phyloP scores from a whole-genome alignment of 2,797 vertebrate species.

The Mycteria americana region DNA sequence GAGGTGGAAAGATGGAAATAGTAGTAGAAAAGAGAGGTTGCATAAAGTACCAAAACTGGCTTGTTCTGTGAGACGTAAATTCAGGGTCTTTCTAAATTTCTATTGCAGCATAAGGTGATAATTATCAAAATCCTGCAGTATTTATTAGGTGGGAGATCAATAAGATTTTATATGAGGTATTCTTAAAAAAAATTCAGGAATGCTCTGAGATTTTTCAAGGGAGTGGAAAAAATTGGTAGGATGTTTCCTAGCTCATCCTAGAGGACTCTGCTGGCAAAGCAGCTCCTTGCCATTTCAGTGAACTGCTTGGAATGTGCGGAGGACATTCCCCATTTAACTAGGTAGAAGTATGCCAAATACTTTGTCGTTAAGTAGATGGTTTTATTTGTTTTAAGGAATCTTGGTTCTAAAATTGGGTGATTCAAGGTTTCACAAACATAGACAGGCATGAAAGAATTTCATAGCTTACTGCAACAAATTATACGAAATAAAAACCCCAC shows the following conservation, averaged over 20 bases:
- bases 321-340: not conserved
- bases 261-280: not conserved
- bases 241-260: not conserved
- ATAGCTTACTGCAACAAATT: not conserved
- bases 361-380: not conserved
- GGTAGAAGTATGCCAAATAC: not conserved
- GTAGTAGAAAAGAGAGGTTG: not conserved
- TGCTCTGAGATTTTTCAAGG: not conserved
- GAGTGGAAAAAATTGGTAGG: not conserved
- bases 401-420: not conserved
- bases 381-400: not conserved
- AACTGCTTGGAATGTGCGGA: not conserved
- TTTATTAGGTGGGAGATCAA: not conserved
- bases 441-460: not conserved
- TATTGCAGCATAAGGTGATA: not conserved
- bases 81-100: not conserved
- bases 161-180: not conserved
- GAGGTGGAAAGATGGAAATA: not conserved
- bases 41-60: not conserved
- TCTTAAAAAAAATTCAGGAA: not conserved
- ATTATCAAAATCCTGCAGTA: not conserved
- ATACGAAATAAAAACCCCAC: not conserved
- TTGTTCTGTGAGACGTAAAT: not conserved
- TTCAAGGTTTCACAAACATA: not conserved
- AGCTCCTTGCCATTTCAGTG: not conserved